phyloP scores from a whole-genome alignment of 1,140 invertebrate species.

The Pachypsylla venusta region DNA sequence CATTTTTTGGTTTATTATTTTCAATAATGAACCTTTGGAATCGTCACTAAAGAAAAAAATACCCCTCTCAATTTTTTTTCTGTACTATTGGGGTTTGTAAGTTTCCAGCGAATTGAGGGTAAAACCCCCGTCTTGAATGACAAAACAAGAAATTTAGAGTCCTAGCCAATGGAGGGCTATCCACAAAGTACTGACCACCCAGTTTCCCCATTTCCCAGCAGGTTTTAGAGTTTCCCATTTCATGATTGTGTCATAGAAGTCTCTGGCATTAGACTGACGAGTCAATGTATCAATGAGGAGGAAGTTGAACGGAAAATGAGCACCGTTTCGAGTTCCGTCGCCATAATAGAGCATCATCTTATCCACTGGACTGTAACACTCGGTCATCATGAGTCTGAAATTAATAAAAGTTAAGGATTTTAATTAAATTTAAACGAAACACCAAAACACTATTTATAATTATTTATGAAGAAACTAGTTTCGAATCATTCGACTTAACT shows the following conservation, averaged over 20 bases:
- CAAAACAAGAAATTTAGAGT: too few species aligned
- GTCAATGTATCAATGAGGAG: constrained; percentile 38
- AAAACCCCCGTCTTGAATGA: too few species aligned
- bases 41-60: too few species aligned
- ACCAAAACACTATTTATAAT: too few species aligned
- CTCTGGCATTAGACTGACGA: constrained; percentile 30
- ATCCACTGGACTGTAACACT: constrained; percentile 28
- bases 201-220: constrained; percentile 35
- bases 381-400: constrained; percentile 32
- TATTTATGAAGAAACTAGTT: too few species aligned
- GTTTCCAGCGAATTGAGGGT: too few species aligned
- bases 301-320: constrained; percentile 38
- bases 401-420: not conserved
- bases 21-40: too few species aligned
- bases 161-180: too few species aligned
- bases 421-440: not conserved
- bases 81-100: too few species aligned
- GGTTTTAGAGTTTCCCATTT: constrained; percentile 39
- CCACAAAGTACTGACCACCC: constrained; percentile 35
- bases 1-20: too few species aligned
- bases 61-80: too few species aligned
- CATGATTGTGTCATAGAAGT: constrained; percentile 36
- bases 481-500: not conserved
- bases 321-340: constrained; percentile 25
- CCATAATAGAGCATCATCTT: constrained; percentile 32